Conservation (phyloP, 2,113 vertebrate species). For the Corythoichthys haematopterus region DNA sequence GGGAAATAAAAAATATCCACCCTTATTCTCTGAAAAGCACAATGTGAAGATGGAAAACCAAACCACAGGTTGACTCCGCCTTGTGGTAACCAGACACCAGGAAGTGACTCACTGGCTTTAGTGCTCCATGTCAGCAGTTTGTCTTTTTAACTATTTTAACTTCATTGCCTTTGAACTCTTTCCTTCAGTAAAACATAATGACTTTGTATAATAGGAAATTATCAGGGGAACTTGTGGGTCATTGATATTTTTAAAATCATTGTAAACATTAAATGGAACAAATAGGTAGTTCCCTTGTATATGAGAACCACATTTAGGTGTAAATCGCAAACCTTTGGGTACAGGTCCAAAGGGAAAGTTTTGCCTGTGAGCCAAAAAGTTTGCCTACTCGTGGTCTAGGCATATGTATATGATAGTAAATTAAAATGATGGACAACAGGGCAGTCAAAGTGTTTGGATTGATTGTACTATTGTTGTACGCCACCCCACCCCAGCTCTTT, state of each 20-base stretch:
- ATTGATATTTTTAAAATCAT: not conserved
- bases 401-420: not conserved
- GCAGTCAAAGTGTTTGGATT: not conserved
- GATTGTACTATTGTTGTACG: too few relatives aligned
- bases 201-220: conserved; percentile 1
- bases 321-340: not conserved
- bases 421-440: not conserved
- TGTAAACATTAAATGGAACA: not conserved
- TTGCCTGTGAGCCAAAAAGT: not conserved
- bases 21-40: conserved; percentile 2
- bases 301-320: not conserved
- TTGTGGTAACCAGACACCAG: conserved; percentile 46
- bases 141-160: not conserved
- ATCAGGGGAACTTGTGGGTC: not conserved
- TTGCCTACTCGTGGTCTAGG: not conserved
- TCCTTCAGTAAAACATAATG: conserved; percentile 11
- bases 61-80: conserved; percentile 46
- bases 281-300: not conserved
- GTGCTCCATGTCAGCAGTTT: conserved; percentile 14
- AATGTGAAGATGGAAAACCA: conserved; percentile 29
- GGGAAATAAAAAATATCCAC: conserved; percentile 1
- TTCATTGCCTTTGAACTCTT: too few relatives aligned
- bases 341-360: not conserved
- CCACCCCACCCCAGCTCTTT: too few relatives aligned
- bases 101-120: conserved; percentile 50